Percentiles rank a stretch among this genome's conserved stretches.
These are phyloP conservation scores for Emberiza fucata DNA, from an alignment of 2,113 vertebrate genomes.

Conservation along the genomic window DNA sequence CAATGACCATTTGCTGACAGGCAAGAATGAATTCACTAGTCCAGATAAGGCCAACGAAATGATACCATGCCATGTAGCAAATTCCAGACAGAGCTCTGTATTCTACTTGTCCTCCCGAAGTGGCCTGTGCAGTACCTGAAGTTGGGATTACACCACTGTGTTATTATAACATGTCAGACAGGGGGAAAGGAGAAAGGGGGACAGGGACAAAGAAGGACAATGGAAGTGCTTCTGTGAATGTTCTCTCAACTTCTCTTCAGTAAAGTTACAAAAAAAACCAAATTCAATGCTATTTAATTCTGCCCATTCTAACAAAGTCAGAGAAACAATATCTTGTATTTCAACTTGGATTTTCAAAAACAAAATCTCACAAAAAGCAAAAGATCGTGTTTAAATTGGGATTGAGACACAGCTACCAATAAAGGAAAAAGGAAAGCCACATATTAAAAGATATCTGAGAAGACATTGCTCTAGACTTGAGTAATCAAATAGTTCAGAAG, in stretches of 20 bases:
- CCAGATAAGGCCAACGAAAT: constrained; percentile 79
- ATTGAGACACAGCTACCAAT: background rate
- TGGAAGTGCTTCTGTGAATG: background rate
- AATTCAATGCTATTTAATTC: background rate
- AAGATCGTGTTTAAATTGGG: background rate
- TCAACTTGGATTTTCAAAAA: background rate
- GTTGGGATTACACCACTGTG: constrained; percentile 16
- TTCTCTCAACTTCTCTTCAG: background rate
- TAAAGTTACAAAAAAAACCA: background rate
- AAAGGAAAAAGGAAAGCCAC: background rate
- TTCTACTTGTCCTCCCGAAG: constrained; percentile 70
- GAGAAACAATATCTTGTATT: background rate
- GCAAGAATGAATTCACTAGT: constrained; percentile 80
- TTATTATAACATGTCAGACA: background rate
- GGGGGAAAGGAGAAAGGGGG: background rate
- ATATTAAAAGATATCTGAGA: background rate
- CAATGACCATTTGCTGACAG: constrained; percentile 75
- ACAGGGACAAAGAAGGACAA: background rate
- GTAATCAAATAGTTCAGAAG: background rate
- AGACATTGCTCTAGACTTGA: background rate
- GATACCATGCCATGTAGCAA: constrained; percentile 80
- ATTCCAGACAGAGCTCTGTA: constrained; percentile 71
- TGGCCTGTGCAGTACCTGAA: constrained; percentile 70
- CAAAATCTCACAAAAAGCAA: background rate
- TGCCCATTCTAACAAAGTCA: background rate